These are phyloP conservation scores for Aquatica leii DNA, from an alignment of 2,888 invertebrate species.

Conservation along the genomic window DNA sequence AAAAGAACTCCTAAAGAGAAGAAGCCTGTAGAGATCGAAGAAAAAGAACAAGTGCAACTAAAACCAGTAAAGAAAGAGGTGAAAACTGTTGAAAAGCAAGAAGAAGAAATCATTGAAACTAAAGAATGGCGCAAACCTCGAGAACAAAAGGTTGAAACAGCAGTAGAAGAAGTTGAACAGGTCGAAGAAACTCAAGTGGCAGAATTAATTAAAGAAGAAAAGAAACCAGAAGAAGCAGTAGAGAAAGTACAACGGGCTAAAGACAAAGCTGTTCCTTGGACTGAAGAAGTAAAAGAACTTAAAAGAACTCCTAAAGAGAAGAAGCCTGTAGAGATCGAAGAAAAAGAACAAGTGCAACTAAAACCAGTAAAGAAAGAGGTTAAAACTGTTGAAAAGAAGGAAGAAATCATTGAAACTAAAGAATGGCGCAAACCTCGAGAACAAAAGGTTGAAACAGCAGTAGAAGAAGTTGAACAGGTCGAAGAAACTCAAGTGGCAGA, in stretches of 20 bases:
- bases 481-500: neutral
- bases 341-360: constrained; percentile 61
- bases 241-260: constrained; percentile 25
- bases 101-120: constrained; percentile 19
- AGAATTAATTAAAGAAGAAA: too few relatives aligned
- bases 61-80: constrained; percentile 60
- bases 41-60: constrained; percentile 61
- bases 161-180: constrained; percentile 41
- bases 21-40: constrained; percentile 57
- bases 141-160: constrained; percentile 28
- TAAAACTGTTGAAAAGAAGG: constrained; percentile 3
- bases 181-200: constrained; percentile 11
- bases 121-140: constrained; percentile 17
- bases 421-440: constrained; percentile 36
- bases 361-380: constrained; percentile 60
- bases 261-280: constrained; percentile 61
- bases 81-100: constrained; percentile 4
- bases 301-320: constrained; percentile 58
- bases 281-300: constrained; percentile 66
- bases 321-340: constrained; percentile 57
- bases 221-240: constrained; percentile 19
- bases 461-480: constrained; percentile 43
- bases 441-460: constrained; percentile 13
- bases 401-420: constrained; percentile 21
- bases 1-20: constrained; percentile 58